Percentiles rank a stretch among this genome's conserved stretches.
Evolutionary conservation across 2,888 invertebrate species (phyloP).

Genomic region (Chalcosyrphus nemorum): DNA sequence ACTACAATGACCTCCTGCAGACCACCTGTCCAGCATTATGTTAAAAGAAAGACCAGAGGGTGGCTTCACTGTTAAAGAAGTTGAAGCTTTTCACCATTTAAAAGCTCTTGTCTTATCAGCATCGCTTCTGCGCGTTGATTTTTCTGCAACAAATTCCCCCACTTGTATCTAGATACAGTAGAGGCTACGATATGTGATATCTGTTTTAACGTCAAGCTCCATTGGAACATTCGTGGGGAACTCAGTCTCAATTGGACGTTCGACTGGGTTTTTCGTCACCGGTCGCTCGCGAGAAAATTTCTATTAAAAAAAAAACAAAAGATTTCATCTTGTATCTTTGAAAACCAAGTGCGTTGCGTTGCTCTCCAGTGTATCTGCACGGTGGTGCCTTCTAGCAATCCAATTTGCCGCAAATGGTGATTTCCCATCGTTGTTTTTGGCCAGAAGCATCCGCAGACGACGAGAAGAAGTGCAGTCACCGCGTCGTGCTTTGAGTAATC

Average conservation of each 20-base stretch:
- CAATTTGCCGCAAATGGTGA: constrained; percentile 65
- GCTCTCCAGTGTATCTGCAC: constrained; percentile 1
- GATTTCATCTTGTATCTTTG: too few relatives aligned
- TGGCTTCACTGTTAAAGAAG: constrained; percentile 3
- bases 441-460: constrained; percentile 34
- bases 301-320: neutral
- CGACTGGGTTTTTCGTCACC: constrained; percentile 56
- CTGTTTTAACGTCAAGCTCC: constrained; percentile 56
- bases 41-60: constrained; percentile 13
- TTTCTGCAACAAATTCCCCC: constrained; percentile 58
- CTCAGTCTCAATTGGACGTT: constrained; percentile 69
- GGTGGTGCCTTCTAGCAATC: constrained; percentile 49
- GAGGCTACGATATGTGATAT: constrained; percentile 4
- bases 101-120: constrained; percentile 52
- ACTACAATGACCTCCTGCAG: constrained; percentile 48
- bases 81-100: constrained; percentile 57
- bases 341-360: constrained; percentile 15
- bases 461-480: constrained; percentile 58
- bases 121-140: constrained; percentile 52
- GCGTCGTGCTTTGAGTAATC: constrained; percentile 70
- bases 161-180: constrained; percentile 1
- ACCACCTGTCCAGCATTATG: constrained; percentile 12
- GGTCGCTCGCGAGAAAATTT: constrained; percentile 16
- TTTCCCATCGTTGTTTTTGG: constrained; percentile 59
- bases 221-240: constrained; percentile 61